Base-by-base conservation (phyloP, 2,113 vertebrate species). In the Cinclus mexicanus region DNA sequence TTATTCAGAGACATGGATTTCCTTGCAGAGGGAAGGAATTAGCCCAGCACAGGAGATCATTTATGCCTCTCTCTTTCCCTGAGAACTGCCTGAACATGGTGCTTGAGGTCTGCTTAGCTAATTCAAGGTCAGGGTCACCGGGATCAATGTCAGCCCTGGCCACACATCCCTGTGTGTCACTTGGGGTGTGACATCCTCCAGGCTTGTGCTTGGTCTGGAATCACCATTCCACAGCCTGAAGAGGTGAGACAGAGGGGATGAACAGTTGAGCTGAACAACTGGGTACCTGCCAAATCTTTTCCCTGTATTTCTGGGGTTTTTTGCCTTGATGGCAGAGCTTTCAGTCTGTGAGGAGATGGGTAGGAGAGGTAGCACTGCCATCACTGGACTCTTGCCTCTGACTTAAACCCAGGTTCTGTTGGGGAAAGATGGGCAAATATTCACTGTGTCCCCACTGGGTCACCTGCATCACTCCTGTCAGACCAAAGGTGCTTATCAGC, bases 1-100 rank as follows among this genome's bases (percentile, higher is more conserved):
- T 80, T 26, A 6, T 50, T 81, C 0, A 1, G 47, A 85, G 41
- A 37, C 0, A 0, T 52, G 49, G 56, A n/a, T 90, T 90, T 91
- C 67, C 56, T 84, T 80, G 39, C 63, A 69, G 49, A 77, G 31
- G 14, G 47, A 68, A 71, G 9, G 29, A 60, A n/a, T 57, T 14
- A 69, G 59, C 74, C 57, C 25, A 63, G 60, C 22, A 47, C 21
- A 63, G 56, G 41, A 82, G 33, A 19, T 25, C 18, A 49, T 70
- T 77, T 65, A 21, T 56, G 24, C 19, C 31, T 81, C 42, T 91
- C 37, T 55, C 3, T 57, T 74, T 63, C 39, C 47, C 52, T 23
- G 17, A 78, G 42, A n/a, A 15, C 39, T 64, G 29, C 50, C 59
- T 21, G 70, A 18, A 47, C 4, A 1, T 1, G 0, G 31, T 6